These are phyloP conservation scores for Brachypteracias leptosomus DNA, from an alignment of 2,113 vertebrate species.

Conservation along the genomic window DNA sequence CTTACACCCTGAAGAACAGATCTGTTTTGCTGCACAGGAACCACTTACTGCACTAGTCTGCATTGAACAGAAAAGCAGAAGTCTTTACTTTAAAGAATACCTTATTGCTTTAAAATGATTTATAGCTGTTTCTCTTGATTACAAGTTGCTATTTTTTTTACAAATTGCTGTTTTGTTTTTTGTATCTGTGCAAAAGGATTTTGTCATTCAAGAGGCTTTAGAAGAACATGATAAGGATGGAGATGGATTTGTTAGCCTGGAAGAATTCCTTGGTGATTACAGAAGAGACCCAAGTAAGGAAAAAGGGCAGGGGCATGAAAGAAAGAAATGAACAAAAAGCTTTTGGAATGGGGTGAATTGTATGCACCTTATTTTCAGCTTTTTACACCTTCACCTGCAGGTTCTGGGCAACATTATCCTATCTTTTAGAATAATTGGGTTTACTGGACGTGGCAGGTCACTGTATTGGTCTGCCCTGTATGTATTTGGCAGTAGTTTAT, in stretches of 20 bases:
- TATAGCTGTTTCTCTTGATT: neutral
- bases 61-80: neutral
- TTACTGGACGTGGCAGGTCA: neutral
- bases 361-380: neutral
- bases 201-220: conserved; percentile 92
- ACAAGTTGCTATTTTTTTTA: neutral
- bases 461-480: neutral
- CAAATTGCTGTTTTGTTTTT: neutral
- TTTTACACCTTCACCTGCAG: neutral
- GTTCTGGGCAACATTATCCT: neutral
- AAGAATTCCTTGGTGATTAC: conserved; percentile 93
- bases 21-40: neutral
- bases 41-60: neutral
- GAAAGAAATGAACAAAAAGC: neutral
- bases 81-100: neutral
- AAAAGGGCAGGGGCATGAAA: neutral
- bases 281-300: conserved; percentile 85
- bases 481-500: neutral
- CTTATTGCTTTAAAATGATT: neutral
- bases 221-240: conserved; percentile 90
- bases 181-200: conserved; percentile 79
- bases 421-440: neutral
- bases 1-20: neutral
- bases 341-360: neutral
- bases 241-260: conserved; percentile 89